phyloP scores from a whole-genome alignment of 2,888 invertebrate genomes.

The Tenthredo livida region DNA sequence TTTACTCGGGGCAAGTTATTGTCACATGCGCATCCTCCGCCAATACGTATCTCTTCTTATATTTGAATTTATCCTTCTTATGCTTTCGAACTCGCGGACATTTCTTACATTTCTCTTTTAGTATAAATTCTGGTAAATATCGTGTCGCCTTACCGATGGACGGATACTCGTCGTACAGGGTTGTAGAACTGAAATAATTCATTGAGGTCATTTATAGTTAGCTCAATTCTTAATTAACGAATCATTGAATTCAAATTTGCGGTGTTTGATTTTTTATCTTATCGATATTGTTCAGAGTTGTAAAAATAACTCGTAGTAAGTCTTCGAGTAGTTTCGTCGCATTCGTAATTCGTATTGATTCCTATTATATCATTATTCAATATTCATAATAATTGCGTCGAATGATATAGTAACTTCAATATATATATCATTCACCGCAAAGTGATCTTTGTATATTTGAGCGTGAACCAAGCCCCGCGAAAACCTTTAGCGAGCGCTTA shows the following conservation, averaged over 20 bases:
- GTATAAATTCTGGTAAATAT: constrained; percentile 79
- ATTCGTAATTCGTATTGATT: background rate
- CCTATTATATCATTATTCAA: background rate
- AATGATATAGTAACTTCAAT: background rate
- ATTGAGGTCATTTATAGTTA: background rate
- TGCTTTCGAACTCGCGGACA: constrained; percentile 72
- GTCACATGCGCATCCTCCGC: constrained; percentile 80
- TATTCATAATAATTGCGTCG: background rate
- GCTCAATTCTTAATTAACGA: background rate
- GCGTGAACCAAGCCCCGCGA: constrained; percentile 1
- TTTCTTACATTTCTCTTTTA: constrained; percentile 70
- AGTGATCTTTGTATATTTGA: background rate
- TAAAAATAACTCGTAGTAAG: background rate
- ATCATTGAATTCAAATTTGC: background rate
- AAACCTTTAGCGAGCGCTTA: constrained; percentile 9
- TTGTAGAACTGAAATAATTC: constrained; percentile 76
- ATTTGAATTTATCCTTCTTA: constrained; percentile 78
- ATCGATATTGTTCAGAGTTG: background rate
- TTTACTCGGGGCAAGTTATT: constrained; percentile 81
- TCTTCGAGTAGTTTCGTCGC: background rate
- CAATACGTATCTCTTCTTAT: constrained; percentile 79
- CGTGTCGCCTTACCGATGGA: constrained; percentile 78
- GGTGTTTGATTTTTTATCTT: background rate
- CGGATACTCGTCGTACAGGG: constrained; percentile 77
- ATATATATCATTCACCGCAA: background rate